A percentile compares a stretch with the other conserved stretches of the same genome.
Evolutionary conservation across 2,113 vertebrate genomes (phyloP).

Genomic region (Alosa alosa): DNA sequence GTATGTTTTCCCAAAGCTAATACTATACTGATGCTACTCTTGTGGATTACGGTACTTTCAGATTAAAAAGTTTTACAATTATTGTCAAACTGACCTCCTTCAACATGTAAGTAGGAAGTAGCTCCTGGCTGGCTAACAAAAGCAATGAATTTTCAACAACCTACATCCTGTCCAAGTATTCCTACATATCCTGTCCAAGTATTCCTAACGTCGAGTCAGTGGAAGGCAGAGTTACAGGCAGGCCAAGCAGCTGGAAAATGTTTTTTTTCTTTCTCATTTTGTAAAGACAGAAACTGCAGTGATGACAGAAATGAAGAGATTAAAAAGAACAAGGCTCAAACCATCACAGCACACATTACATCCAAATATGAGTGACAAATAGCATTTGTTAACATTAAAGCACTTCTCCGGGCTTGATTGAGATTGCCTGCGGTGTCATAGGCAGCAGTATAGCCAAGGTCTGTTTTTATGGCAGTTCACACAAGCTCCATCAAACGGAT

Average conservation of each 20-base stretch:
- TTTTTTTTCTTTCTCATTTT: slow-evolving; percentile 5
- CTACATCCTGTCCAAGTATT: slow-evolving; percentile 21
- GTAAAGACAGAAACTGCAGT: slow-evolving; percentile 42
- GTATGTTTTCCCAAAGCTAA: background rate
- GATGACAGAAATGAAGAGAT: slow-evolving; percentile 28
- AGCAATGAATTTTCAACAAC: background rate
- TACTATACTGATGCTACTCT: background rate
- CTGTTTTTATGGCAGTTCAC: background rate
- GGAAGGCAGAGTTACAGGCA: slow-evolving; percentile 30
- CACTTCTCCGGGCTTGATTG: background rate
- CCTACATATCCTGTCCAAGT: slow-evolving; percentile 11
- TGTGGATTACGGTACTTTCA: background rate
- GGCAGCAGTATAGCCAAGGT: background rate
- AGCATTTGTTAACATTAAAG: background rate
- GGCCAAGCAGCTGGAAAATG: slow-evolving; percentile 25
- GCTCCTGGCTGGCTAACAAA: background rate
- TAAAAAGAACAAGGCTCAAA: slow-evolving; percentile 29
- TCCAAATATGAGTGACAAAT: slow-evolving; percentile 12
- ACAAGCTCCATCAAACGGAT: background rate
- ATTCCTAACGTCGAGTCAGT: slow-evolving; percentile 27
- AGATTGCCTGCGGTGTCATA: background rate
- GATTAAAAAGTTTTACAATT: background rate
- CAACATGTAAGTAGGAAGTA: background rate
- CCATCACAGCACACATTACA: slow-evolving; percentile 25
- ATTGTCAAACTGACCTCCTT: background rate